These are phyloP conservation scores for Micromussa lordhowensis DNA, from an alignment of 92 coral and sea anemone species.

Conservation along the genomic window DNA sequence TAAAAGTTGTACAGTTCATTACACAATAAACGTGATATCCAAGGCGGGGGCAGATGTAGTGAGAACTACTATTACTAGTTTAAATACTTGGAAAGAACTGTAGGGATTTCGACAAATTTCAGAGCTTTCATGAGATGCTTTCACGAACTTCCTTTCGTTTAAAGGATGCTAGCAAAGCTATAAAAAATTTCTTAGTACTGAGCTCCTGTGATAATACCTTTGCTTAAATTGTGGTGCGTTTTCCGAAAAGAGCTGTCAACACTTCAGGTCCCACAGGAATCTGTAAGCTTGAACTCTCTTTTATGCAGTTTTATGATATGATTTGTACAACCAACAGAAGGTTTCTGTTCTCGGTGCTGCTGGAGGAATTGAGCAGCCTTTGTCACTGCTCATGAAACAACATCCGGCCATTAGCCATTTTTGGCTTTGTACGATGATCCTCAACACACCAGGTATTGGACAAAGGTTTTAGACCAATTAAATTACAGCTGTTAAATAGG, in stretches of 20 bases:
- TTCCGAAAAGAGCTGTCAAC: too few relatives aligned
- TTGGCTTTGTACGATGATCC: conserved; percentile 96
- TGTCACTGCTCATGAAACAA: conserved; percentile 93
- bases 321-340: conserved; percentile 79
- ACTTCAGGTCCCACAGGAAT: too few relatives aligned
- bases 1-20: too few relatives aligned
- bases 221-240: too few relatives aligned
- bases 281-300: too few relatives aligned
- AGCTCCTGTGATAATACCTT: conserved; percentile 68
- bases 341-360: conserved; percentile 99
- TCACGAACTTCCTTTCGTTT: conserved; percentile 73
- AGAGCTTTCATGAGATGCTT: conserved; percentile 57
- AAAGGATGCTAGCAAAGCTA: conserved; percentile 57
- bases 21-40: too few relatives aligned
- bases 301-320: too few relatives aligned
- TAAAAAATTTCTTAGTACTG: conserved; percentile 78
- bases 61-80: too few relatives aligned
- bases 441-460: conserved; percentile 93
- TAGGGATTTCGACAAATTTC: background rate
- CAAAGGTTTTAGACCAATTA: too few relatives aligned
- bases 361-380: conserved; percentile 98
- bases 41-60: too few relatives aligned
- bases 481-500: too few relatives aligned
- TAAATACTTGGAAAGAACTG: too few relatives aligned
- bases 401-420: conserved; percentile 93